phyloP scores from a whole-genome alignment of 2,888 invertebrate species.

The Merodon equestris region DNA sequence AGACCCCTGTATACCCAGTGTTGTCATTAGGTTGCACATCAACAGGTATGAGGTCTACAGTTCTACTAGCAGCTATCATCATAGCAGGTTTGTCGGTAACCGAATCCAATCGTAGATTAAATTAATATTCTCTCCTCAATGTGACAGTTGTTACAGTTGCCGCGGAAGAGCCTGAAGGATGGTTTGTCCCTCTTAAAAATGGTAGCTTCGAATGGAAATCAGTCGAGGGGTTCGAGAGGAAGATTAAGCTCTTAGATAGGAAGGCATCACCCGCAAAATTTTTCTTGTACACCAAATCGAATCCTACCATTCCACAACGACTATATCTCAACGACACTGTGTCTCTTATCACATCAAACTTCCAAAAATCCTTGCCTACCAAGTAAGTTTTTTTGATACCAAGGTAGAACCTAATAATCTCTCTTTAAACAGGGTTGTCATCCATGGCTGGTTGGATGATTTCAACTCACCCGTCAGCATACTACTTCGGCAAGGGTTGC shows the following conservation, averaged over 20 bases:
- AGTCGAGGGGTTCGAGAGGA: slow-evolving; percentile 21
- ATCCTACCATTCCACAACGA: slow-evolving; percentile 52
- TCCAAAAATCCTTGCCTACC: slow-evolving; percentile 69
- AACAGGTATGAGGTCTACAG: neutral
- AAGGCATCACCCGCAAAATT: slow-evolving; percentile 34
- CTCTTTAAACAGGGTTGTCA: slow-evolving; percentile 71
- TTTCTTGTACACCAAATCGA: slow-evolving; percentile 74
- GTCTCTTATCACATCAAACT: slow-evolving; percentile 65
- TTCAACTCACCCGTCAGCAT: slow-evolving; percentile 75
- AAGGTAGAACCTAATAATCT: too few species aligned
- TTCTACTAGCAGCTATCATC: neutral
- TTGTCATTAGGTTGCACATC: too few species aligned
- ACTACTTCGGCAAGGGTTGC: slow-evolving; percentile 76
- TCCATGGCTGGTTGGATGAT: slow-evolving; percentile 81
- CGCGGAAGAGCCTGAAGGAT: slow-evolving; percentile 20
- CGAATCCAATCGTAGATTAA: too few species aligned
- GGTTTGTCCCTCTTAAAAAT: slow-evolving; percentile 40
- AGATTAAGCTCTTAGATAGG: neutral
- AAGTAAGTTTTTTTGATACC: slow-evolving; percentile 63
- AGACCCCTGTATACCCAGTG: too few species aligned
- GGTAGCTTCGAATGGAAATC: slow-evolving; percentile 46
- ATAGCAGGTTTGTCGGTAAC: neutral
- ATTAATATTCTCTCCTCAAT: neutral
- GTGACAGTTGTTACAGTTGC: neutral
- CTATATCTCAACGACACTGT: slow-evolving; percentile 58